Evolutionary conservation across 2,888 invertebrate genomes (phyloP).

Genomic region (Drosophila austrosaltans): DNA sequence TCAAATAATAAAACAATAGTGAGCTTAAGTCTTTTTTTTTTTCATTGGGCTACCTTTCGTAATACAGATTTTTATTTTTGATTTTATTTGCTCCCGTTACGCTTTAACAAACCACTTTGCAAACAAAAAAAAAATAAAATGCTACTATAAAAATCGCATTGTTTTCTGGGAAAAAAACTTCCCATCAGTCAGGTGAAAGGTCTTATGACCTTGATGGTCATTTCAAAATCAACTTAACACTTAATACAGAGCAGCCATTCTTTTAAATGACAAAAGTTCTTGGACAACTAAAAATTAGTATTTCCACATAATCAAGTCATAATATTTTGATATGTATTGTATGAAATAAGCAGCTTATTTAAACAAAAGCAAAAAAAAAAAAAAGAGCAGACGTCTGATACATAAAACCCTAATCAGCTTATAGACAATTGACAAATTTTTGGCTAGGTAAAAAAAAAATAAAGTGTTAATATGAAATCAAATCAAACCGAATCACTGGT

Average conservation of each 20-base stretch:
- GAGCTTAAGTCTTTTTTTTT: neutral
- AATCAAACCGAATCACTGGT: constrained; percentile 34
- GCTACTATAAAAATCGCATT: constrained; percentile 45
- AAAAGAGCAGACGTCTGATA: neutral
- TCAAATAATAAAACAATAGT: neutral
- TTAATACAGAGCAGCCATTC: constrained; percentile 66
- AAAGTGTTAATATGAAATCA: constrained; percentile 75
- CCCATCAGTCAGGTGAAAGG: constrained; percentile 61
- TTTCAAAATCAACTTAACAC: constrained; percentile 65
- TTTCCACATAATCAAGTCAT: constrained; percentile 77
- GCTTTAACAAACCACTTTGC: constrained; percentile 36
- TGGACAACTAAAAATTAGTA: constrained; percentile 68
- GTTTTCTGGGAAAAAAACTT: constrained; percentile 35
- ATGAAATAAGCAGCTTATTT: constrained; percentile 64
- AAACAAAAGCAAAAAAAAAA: constrained; percentile 31
- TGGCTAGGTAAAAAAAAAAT: constrained; percentile 44
- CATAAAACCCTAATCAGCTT: constrained; percentile 59
- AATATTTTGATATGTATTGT: constrained; percentile 72
- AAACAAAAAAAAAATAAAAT: constrained; percentile 26
- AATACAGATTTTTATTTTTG: constrained; percentile 12
- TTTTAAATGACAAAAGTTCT: constrained; percentile 53
- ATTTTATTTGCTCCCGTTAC: constrained; percentile 37
- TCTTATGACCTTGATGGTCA: constrained; percentile 59
- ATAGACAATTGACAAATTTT: constrained; percentile 54
- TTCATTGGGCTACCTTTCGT: neutral